Evolutionary conservation across 2,888 invertebrate species (phyloP), one percentile per base, ranked within the genome.

Genomic region (Diadromus collaris): DNA sequence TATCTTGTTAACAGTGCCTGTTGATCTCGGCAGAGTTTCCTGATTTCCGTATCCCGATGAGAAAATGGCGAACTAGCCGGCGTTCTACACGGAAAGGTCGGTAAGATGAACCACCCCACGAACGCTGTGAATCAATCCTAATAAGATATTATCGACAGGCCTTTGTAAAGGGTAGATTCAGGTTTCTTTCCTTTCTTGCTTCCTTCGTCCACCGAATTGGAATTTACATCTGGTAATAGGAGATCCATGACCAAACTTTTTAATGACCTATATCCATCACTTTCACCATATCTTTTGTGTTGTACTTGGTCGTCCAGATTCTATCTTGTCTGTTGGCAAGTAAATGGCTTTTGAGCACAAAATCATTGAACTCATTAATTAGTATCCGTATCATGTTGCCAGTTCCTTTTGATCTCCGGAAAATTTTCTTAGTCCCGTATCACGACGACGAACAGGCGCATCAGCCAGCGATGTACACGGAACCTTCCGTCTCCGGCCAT

Each of bases 401-500:
- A n/a, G 44, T n/a, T 44, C n/a, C 19, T 46, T 46, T 46, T 19
- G 34, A 34, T 34, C 34, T 34, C 34, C 34, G 34, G 10, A 38
- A 13, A 13, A 38, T 38, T 13, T 38, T 38, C 16, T 16, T 3
- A 38, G 3, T 38, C 16, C 16, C 16, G 4, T 10, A 0, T 10
- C 3, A 0, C 16, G 38, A 16, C 38, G 13, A 16, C 38, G 38
- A 38, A 38, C 13, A 38, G 38, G 16, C 38, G 13, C 16, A 5
- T 4, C 13, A 16, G 4, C 38, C 0, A 16, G 38, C 38, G 38
- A n/a, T 27, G n/a, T 27, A 16, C n/a, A 60, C 67, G 48, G 24
- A 58, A 67, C 67, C 65, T 83, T 79, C 71, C 73, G 46, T 58
- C 24, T 44, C 44, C 27, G 38, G 29, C 21, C 51, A 76, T 76